These are phyloP conservation scores for Pseudoatta argentina DNA, from an alignment of 1,140 invertebrate genomes.

Conservation along the genomic window DNA sequence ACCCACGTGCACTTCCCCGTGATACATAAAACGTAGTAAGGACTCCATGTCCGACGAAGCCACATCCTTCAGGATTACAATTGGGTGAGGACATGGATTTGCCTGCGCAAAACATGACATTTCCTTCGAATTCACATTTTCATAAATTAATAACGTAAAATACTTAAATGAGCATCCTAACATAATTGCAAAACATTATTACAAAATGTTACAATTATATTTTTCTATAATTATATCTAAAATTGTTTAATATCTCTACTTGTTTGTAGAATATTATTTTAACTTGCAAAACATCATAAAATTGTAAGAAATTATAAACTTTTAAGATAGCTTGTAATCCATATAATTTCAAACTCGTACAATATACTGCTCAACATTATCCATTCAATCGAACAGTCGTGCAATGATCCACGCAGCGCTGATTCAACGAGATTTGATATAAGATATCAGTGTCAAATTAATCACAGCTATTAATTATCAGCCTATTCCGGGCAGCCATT, in stretches of 20 bases:
- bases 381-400: slow-evolving; percentile 7
- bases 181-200: not conserved
- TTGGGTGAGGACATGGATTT: slow-evolving; percentile 97
- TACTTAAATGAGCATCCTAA: not conserved
- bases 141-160: not conserved
- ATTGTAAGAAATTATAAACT: not conserved
- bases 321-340: not conserved
- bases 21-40: slow-evolving; percentile 97
- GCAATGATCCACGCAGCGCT: slow-evolving; percentile 20
- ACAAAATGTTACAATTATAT: not conserved
- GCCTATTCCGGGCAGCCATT: not conserved
- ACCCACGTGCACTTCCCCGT: slow-evolving; percentile 96
- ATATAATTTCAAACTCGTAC: not conserved
- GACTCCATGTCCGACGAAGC: slow-evolving; percentile 96
- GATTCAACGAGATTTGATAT: slow-evolving; percentile 53
- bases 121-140: slow-evolving; percentile 11
- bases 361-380: not conserved
- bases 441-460: slow-evolving; percentile 53
- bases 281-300: not conserved
- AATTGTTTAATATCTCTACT: not conserved
- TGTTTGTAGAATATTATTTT: not conserved
- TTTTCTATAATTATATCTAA: slow-evolving; percentile 18
- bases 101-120: slow-evolving; percentile 86
- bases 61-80: slow-evolving; percentile 96
- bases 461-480: slow-evolving; percentile 52